Conservation (phyloP, 2,797 vertebrate genomes). For the Agapornis canus region DNA sequence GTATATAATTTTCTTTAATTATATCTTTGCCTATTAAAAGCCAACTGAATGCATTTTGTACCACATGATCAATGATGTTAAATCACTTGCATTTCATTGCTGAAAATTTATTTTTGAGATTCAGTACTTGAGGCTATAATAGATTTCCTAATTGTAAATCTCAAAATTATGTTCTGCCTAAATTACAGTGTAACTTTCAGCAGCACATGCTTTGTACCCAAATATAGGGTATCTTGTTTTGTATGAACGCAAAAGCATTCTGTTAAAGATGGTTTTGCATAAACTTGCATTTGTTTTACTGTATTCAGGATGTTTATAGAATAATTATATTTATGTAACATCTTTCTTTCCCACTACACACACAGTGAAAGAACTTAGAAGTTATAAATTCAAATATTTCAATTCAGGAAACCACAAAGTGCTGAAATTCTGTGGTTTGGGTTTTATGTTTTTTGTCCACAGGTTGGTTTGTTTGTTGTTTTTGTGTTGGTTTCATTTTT, state of each 20-base stretch:
- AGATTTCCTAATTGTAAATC: conserved; percentile 60
- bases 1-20: conserved; percentile 65
- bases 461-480: neutral
- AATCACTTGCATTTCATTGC: conserved; percentile 59
- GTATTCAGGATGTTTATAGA: conserved; percentile 22
- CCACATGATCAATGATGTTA: conserved; percentile 47
- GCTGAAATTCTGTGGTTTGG: neutral
- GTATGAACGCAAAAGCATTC: neutral
- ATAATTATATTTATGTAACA: conserved; percentile 52
- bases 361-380: neutral
- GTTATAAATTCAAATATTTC: neutral
- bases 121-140: conserved; percentile 50
- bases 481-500: neutral
- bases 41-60: conserved; percentile 39
- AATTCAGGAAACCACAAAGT: neutral
- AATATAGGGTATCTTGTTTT: conserved; percentile 55
- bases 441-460: neutral
- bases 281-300: conserved; percentile 31
- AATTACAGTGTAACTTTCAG: conserved; percentile 50
- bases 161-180: conserved; percentile 58
- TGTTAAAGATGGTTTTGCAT: conserved; percentile 33
- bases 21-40: conserved; percentile 58
- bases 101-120: conserved; percentile 59
- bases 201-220: conserved; percentile 36
- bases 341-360: neutral